Conservation (phyloP, 2,888 invertebrate species). For the Uropetala carovei region DNA sequence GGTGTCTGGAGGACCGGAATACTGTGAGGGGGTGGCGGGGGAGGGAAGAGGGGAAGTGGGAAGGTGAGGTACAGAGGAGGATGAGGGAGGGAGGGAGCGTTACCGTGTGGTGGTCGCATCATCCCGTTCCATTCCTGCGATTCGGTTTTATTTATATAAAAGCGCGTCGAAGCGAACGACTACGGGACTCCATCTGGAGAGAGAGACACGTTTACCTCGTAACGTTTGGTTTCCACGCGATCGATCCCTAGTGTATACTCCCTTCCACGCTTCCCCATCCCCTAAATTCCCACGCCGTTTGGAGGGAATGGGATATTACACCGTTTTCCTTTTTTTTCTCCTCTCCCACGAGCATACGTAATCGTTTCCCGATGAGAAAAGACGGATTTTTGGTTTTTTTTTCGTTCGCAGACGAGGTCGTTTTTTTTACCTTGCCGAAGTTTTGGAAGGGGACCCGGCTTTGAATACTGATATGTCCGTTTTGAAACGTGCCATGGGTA, state of each 20-base stretch:
- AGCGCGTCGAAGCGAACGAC: not conserved
- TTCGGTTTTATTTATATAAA: slow-evolving; percentile 9
- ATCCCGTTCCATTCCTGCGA: not conserved
- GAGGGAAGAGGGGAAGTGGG: not conserved
- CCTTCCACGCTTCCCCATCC: not conserved
- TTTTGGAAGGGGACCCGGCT: not conserved
- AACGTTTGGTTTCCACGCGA: slow-evolving; percentile 22
- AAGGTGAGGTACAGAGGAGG: not conserved
- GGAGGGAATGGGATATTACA: not conserved
- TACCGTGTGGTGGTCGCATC: not conserved
- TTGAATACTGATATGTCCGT: not conserved
- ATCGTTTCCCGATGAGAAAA: not conserved
- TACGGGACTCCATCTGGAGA: not conserved
- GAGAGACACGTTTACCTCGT: not conserved
- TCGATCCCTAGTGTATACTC: not conserved
- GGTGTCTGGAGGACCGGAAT: not conserved
- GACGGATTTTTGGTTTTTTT: not conserved
- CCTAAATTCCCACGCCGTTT: not conserved
- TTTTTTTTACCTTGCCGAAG: not conserved
- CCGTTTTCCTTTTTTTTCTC: too few species aligned
- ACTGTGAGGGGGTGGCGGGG: not conserved
- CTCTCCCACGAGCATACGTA: not conserved
- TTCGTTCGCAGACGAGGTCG: not conserved
- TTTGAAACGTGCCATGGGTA: too few species aligned
- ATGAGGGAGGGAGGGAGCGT: not conserved